A percentile compares a stretch with the other conserved stretches of the same genome.
Conservation (phyloP, 2,797 vertebrate genomes). For the Melanotaenia maccullochi region DNA sequence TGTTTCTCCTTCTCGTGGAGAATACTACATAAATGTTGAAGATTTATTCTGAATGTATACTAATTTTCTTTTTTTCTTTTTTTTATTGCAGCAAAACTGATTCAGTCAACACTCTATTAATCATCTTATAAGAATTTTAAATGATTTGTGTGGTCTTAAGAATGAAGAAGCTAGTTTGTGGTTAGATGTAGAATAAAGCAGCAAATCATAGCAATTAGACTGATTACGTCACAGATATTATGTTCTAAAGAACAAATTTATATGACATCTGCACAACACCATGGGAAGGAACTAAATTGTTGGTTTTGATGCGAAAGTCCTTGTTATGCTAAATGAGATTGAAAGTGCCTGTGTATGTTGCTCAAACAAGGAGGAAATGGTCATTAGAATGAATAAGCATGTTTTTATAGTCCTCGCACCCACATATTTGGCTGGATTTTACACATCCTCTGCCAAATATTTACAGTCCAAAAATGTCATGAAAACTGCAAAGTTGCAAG, state of each 20-base stretch:
- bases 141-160: neutral
- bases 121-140: neutral
- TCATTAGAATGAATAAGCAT: neutral
- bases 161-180: neutral
- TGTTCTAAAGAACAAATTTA: neutral
- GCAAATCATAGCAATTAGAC: neutral
- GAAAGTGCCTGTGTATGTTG: neutral
- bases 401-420: constrained; percentile 8
- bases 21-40: neutral
- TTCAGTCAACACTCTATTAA: neutral
- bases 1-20: neutral
- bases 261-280: neutral
- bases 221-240: neutral
- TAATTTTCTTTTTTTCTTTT: neutral
- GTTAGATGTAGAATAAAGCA: neutral
- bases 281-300: neutral
- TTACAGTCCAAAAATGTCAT: neutral
- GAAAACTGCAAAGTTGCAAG: neutral
- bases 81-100: neutral
- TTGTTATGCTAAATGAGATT: neutral
- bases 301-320: neutral
- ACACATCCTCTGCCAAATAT: neutral
- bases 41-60: neutral
- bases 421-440: neutral
- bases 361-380: neutral